These are phyloP conservation scores for Listronotus oregonensis DNA, from an alignment of 1,140 invertebrate genomes.

Conservation along the genomic window DNA sequence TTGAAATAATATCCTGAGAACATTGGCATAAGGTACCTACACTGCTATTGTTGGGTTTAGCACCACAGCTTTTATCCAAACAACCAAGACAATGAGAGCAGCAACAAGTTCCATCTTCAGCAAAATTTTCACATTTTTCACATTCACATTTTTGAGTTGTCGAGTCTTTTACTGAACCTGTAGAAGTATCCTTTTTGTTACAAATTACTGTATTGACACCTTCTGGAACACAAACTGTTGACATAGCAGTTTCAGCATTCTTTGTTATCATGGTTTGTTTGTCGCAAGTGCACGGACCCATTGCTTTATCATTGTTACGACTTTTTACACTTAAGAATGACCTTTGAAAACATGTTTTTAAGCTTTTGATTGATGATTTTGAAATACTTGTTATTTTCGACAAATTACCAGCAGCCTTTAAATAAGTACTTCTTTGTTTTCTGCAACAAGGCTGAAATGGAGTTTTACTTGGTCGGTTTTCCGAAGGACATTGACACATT, in stretches of 20 bases:
- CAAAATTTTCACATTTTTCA: conserved; percentile 18
- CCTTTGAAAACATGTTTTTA: conserved; percentile 9
- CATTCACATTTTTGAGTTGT: conserved; percentile 30
- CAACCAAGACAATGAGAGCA: conserved; percentile 33
- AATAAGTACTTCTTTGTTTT: conserved; percentile 2
- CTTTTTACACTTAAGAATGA: not conserved
- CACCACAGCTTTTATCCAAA: conserved; percentile 28
- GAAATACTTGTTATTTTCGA: conserved; percentile 7
- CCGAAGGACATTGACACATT: conserved; percentile 10
- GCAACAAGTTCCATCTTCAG: conserved; percentile 31
- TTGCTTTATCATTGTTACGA: not conserved
- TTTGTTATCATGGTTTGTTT: not conserved
- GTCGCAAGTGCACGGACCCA: not conserved
- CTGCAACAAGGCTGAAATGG: conserved; percentile 3
- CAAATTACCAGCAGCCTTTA: not conserved
- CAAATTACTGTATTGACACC: not conserved
- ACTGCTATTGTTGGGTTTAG: conserved; percentile 19
- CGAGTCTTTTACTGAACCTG: conserved; percentile 5
- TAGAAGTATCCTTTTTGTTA: not conserved
- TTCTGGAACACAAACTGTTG: not conserved
- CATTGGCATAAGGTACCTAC: conserved; percentile 4
- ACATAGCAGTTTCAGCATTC: not conserved
- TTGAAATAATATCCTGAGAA: not conserved
- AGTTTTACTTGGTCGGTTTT: not conserved
- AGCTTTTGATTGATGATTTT: conserved; percentile 6